Base-by-base conservation (phyloP, 2,113 vertebrate species). In the Trachemys scripta region DNA sequence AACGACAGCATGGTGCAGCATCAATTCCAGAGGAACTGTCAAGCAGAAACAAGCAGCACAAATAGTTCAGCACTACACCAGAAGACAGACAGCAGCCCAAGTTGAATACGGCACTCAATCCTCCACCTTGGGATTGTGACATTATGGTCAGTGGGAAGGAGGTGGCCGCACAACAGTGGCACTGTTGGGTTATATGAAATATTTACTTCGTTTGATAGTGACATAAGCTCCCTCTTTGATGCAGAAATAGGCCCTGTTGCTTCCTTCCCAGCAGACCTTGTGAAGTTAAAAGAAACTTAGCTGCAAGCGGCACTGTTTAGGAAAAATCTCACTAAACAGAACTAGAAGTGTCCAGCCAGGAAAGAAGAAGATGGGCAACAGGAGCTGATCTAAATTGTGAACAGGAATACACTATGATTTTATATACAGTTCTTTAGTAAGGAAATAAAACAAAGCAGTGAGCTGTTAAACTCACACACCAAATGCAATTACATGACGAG, bases 61-160 rank as follows among this genome's bases (percentile, higher is more conserved):
- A 51, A 31, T 0, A 86, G 75, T 0, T 81, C 49, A 87, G 75
- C 0, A 0, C 54, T 76, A 1, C 31, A 38, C 38, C 45, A 72
- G 65, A 57, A 65, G 75, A 86, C 7, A 0, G 56, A 1, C 87
- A 49, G 89, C 53, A 53, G 86, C 27, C 82, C 85, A 75, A 80
- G 1, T 0, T 19, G 20, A 42, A 4, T 13, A 27, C 29, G 1
- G 72, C 75, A 13, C 25, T 78, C 78, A 82, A 35, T 16, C 35
- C 51, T 85, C 86, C 89, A 93, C 22, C 31, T 84, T 49, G 38
- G 80, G 69, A 25, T 31, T 25, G n/a, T 11, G n/a, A 12, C 24
- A 62, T 69, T 10, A 3, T 1, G 83, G 54, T 10, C 80, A 84
- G 65, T 2, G 86, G 80, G 24, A 82, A 84, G 59, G 47, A 10